Base-by-base conservation (phyloP, 1,140 invertebrate genomes). In the Drosophila subobscura region DNA sequence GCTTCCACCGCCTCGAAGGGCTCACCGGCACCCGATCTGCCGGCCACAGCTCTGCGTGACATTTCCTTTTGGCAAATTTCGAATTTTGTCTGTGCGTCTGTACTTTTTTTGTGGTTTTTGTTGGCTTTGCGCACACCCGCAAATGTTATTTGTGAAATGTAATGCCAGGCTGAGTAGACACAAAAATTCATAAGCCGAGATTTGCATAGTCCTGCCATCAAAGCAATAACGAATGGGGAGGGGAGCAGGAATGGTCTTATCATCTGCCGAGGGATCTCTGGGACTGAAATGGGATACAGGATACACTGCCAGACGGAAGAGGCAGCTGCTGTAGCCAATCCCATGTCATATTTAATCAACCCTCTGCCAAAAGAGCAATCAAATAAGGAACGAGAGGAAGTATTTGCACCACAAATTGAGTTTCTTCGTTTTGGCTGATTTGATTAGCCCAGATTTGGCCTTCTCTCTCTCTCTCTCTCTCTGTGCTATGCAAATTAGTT, bases 401-500 rank as follows among this genome's bases (percentile, higher is more conserved):
- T 64, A 59, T 10, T 44, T 42, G 59, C 44, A 66, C 63, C 46
- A 33, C 61, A 76, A 79, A 79, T 80, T 72, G 72, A 53, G 72
- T 80, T 79, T 74, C 54, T 58, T 52, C 55, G 47, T 71, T 66
- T 63, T 54, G 61, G 33, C 49, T 80, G 77, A 86, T 86, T 80
- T 85, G 73, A 86, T 86, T 85, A 85, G 60, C 46, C 55, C 27
- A 77, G 67, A 77, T 81, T 81, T 60, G 72, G 71, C 22, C 60
- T 66, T 60, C 52, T 61, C 60, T 72, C 57, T 20, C 16, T 20
- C 16, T 20, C 16, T 20, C 16, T 20, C 16, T 20, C 16, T 20
- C 16, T 51, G 71, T 49, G 60, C 64, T 81, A 86, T 85, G 81
- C 81, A 85, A 86, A 85, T 85, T 84, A 84, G 75, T 72, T 76